Percentiles rank a stretch among this genome's conserved stretches.
Conservation (phyloP, 2,113 vertebrate genomes). For the Clarias batrachus region DNA sequence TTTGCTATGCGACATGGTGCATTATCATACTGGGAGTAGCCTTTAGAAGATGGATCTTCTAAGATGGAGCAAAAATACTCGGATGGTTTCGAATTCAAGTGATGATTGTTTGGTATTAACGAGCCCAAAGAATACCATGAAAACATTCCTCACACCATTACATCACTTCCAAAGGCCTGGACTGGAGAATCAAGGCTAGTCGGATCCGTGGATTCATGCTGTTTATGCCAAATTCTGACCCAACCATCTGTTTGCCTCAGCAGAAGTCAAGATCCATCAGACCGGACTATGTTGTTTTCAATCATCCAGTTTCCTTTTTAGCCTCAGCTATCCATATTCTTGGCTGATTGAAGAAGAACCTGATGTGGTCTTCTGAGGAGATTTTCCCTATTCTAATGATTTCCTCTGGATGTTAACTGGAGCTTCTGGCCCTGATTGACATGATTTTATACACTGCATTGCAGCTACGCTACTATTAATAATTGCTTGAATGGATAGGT, state of each 20-base stretch:
- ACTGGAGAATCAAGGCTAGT: not conserved
- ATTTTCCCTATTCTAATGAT: no score
- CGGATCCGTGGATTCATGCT: not conserved
- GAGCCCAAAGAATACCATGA: not conserved
- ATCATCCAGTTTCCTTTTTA: not conserved
- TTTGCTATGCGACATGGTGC: not conserved
- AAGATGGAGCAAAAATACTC: not conserved
- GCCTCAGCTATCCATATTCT: not conserved
- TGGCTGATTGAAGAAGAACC: not conserved
- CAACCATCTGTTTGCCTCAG: not conserved
- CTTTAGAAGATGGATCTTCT: not conserved
- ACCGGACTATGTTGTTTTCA: not conserved
- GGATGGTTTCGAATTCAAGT: not conserved
- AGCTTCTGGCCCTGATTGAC: no score
- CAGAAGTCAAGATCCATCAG: not conserved
- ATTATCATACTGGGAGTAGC: not conserved
- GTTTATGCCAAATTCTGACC: not conserved
- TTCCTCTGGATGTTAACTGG: no score
- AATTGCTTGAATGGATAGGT: no score
- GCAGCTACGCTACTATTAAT: no score
- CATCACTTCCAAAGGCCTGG: not conserved
- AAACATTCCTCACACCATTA: not conserved
- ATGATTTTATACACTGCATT: no score
- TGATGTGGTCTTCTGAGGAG: not conserved
- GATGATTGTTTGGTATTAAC: not conserved